Evolutionary conservation across 2,797 vertebrate species (phyloP).

Genomic region (Sebastes umbrosus): DNA sequence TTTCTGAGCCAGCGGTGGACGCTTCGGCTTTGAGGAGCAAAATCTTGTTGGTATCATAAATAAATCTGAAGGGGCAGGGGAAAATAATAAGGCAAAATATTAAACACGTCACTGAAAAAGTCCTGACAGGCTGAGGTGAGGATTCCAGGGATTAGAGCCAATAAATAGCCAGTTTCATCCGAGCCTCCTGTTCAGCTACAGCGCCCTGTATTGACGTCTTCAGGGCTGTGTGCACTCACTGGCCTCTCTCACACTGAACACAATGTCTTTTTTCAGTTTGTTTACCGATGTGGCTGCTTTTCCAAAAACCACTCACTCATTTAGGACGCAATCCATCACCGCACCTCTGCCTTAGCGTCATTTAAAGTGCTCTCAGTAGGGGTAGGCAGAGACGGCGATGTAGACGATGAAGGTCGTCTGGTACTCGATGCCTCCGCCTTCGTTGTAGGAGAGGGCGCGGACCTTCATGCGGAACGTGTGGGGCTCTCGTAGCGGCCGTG

Average conservation of each 20-base stretch:
- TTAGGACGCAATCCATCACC: neutral
- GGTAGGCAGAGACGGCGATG: conserved; percentile 95
- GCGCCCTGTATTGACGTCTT: conserved; percentile 24
- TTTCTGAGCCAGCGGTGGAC: conserved; percentile 9
- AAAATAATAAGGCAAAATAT: conserved; percentile 2
- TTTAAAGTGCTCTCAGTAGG: conserved; percentile 88
- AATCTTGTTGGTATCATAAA: conserved; percentile 50
- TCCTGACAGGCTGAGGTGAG: conserved; percentile 18
- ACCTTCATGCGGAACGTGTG: conserved; percentile 95
- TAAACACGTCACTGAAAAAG: neutral
- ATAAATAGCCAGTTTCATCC: conserved; percentile 41
- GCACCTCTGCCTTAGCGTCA: neutral
- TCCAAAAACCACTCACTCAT: conserved; percentile 35
- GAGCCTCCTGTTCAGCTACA: conserved; percentile 6
- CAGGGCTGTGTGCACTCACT: conserved; percentile 13
- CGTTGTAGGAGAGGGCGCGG: conserved; percentile 89
- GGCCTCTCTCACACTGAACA: conserved; percentile 32
- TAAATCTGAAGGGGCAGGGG: conserved; percentile 30
- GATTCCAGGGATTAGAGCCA: conserved; percentile 31
- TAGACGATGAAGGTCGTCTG: conserved; percentile 98
- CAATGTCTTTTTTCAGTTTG: conserved; percentile 47
- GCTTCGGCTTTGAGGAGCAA: conserved; percentile 24
- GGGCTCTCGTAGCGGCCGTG: conserved; percentile 83
- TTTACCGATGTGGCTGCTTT: conserved; percentile 57
- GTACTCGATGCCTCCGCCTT: conserved; percentile 89